Base-by-base conservation (phyloP, 2,888 invertebrate species). In the Epinotia bilunana region DNA sequence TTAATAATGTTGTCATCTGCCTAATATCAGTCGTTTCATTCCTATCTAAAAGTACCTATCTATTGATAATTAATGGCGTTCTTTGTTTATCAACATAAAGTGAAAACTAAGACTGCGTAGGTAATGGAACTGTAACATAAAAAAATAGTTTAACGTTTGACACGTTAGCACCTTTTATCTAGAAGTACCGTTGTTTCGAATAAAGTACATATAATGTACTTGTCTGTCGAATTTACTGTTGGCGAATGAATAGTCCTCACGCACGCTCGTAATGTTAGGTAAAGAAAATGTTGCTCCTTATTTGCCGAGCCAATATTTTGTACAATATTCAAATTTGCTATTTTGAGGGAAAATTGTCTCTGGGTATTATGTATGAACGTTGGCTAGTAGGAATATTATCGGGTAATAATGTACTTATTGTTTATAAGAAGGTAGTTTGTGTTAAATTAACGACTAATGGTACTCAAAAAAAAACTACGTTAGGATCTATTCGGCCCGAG, bases 161-260 rank as follows among this genome's bases (percentile, higher is more conserved):
- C 12, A 4, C 46, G 46, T 13, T 46, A 46, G 13, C 46, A 46
- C 53, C 20, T 4, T 6, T 5, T 13, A 13, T 53, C 53, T n/a
- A n/a, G 6, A n/a, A 13, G 49, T 16, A 49, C 5, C 3, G 6
- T 53, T 53, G n/a, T 53, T 53, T 53, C 33, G 62, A 53, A 49
- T 11, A 33, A 6, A 28, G 7, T 33, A 33, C 33, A 12, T 49
- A 53, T 53, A n/a, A 53, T 43, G 16, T 28, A 46, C 23, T 49
- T 57, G 46, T 68, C 62, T 43, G 61, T 33, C 55, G 28, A 68
- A 57, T 68, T 68, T 73, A 68, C 28, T 57, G 39, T 28, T 57
- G 33, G 18, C 55, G 13, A 73, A 67, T 23, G 62, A 73, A 55
- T 28, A 68, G 55, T 55, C 43, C 58, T 68, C 68, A 73, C 73